A percentile compares a stretch with the other conserved stretches of the same genome.
These are phyloP conservation scores for Pogonus chalceus DNA, from an alignment of 1,140 invertebrate genomes.

Conservation along the genomic window DNA sequence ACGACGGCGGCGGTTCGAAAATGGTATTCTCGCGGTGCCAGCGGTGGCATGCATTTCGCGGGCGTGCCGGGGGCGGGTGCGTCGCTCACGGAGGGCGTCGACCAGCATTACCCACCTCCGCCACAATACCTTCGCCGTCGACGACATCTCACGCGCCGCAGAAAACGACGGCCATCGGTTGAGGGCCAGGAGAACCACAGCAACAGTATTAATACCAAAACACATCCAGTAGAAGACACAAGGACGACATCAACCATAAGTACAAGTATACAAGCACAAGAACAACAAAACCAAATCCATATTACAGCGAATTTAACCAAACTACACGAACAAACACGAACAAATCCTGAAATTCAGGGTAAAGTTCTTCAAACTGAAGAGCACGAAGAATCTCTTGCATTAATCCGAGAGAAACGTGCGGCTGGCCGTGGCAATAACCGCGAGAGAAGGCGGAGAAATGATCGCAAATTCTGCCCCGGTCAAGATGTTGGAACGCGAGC, in stretches of 20 bases:
- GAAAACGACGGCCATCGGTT: neutral
- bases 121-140: neutral
- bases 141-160: neutral
- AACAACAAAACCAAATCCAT: no score
- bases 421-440: neutral
- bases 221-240: neutral
- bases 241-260: neutral
- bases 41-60: slow-evolving; percentile 2
- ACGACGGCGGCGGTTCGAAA: no score
- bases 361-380: no score
- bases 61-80: slow-evolving; percentile 21
- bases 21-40: neutral
- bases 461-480: neutral
- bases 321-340: no score
- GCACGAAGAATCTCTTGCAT: neutral
- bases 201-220: neutral
- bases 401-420: neutral
- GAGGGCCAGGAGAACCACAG: neutral
- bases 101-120: neutral
- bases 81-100: neutral
- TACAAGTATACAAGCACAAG: neutral
- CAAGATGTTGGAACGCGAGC: neutral
- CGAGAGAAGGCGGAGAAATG: no score
- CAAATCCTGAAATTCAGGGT: no score
- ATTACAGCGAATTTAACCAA: no score